Base-by-base conservation (phyloP, 1,140 invertebrate species). In the Drosophila serrata region DNA sequence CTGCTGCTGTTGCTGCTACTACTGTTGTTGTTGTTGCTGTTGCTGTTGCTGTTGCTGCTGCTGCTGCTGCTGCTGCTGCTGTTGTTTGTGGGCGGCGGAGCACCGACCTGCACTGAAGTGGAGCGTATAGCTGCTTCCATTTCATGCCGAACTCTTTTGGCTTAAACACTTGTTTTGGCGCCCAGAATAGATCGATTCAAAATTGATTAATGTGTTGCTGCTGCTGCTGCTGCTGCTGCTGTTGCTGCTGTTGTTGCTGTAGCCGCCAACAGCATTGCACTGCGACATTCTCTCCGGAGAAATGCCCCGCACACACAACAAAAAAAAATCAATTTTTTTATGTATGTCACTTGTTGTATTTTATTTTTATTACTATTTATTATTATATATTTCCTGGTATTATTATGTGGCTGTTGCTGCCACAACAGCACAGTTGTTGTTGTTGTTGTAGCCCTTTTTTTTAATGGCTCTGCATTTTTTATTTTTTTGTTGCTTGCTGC, bases 61-160 rank as follows among this genome's bases (percentile, higher is more conserved):
- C 0, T 80, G 79, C 0, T 82, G 74, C 0, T 81, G 79, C 0
- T 82, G 82, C 1, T 91, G 80, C 0, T 92, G 90, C 0, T 90
- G 84, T 84, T 87, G 65, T 80, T 90, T 88, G 85, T 81, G 81
- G 88, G 78, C 75, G 92, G 91, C 68, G 91, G 92, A 82, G 92
- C 92, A 90, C 91, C 92, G 90, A 92, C 92, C 81, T 92, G 92
- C 92, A 92, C 92, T 88, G 91, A 92, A 92, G 92, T 86, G 86
- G 92, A 91, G 88, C 92, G 92, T 84, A 93, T 92, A 85, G 92
- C 92, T 91, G 92, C 92, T 93, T 93, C 92, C 92, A 93, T 93
- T 91, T 93, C 92, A 93, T 93, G 92, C 92, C 92, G 92, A 92
- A 90, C 86, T 90, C 81, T 90, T 90, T 90, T 90, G 78, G 85